Conservation (phyloP, 2,797 vertebrate species). For the Arnoldichthys spilopterus region DNA sequence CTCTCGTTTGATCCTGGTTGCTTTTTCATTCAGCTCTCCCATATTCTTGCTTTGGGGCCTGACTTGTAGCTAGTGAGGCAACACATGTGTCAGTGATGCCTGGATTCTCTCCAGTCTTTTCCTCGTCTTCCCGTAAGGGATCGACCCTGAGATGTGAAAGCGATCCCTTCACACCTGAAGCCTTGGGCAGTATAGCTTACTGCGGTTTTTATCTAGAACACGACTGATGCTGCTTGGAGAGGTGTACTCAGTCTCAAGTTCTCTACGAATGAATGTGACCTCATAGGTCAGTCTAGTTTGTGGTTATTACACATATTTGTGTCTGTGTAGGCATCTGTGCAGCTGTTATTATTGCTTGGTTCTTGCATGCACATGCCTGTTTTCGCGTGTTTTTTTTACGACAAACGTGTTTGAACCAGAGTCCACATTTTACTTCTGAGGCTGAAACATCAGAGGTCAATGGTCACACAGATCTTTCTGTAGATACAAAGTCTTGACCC, state of each 20-base stretch:
- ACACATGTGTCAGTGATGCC: not conserved
- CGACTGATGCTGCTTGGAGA: not conserved
- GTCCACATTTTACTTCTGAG: too few species aligned
- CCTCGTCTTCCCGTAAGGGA: not conserved
- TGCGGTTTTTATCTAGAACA: not conserved
- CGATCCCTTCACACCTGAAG: not conserved
- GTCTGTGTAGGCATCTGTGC: not conserved
- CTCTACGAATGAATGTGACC: not conserved
- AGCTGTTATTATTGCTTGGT: not conserved
- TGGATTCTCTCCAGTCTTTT: not conserved
- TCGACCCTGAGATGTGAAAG: not conserved
- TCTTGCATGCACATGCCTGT: too few species aligned
- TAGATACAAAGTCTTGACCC: too few species aligned
- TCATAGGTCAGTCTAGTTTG: not conserved
- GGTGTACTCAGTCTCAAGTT: not conserved
- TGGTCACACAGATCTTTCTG: too few species aligned
- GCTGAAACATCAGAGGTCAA: too few species aligned
- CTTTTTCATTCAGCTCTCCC: not conserved
- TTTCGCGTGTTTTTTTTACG: too few species aligned
- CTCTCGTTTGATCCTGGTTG: conserved; percentile 6
- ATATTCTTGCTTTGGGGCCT: not conserved
- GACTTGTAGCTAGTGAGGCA: not conserved
- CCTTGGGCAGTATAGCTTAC: not conserved
- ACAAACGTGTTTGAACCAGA: too few species aligned
- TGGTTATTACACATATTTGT: not conserved